A percentile compares a stretch with the other conserved stretches of the same genome.
These are phyloP conservation scores for Hypomesus transpacificus DNA, from an alignment of 2,113 vertebrate species.

Conservation along the genomic window DNA sequence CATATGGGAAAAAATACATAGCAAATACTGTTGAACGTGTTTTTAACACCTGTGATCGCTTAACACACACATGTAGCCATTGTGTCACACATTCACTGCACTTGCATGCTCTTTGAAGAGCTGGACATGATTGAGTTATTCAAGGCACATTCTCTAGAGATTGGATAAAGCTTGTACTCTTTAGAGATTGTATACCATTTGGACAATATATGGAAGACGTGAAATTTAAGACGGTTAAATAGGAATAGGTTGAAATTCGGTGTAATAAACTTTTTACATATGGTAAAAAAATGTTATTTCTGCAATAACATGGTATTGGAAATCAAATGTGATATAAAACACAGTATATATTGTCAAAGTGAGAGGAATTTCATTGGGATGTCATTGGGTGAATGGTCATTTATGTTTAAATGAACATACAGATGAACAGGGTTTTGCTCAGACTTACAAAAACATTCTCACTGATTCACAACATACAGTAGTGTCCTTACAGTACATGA, in stretches of 20 bases:
- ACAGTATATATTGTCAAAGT: slow-evolving; percentile 4
- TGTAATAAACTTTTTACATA: slow-evolving; percentile 7
- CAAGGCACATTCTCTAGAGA: slow-evolving; percentile 27
- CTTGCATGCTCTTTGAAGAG: slow-evolving; percentile 23
- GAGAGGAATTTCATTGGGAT: background rate
- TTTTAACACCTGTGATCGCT: background rate
- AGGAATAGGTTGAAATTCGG: background rate
- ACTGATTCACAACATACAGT: background rate
- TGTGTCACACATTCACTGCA: slow-evolving; percentile 24
- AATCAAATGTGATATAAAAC: background rate
- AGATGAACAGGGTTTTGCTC: background rate
- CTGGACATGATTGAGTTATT: slow-evolving; percentile 10
- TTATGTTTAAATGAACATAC: background rate
- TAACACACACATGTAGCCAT: background rate
- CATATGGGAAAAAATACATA: too few species aligned
- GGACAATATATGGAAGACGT: slow-evolving; percentile 23
- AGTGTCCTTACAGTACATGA: background rate
- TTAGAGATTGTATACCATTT: slow-evolving; percentile 37
- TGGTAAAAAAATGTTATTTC: background rate
- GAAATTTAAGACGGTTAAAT: slow-evolving; percentile 18
- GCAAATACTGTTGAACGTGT: too few species aligned
- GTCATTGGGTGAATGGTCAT: slow-evolving; percentile 23
- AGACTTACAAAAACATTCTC: slow-evolving; percentile 10
- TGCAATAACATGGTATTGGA: slow-evolving; percentile 7
- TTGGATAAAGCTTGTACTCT: slow-evolving; percentile 6